Evolutionary conservation across 2,113 vertebrate genomes (phyloP).

Genomic region (Panthera tigris): DNA sequence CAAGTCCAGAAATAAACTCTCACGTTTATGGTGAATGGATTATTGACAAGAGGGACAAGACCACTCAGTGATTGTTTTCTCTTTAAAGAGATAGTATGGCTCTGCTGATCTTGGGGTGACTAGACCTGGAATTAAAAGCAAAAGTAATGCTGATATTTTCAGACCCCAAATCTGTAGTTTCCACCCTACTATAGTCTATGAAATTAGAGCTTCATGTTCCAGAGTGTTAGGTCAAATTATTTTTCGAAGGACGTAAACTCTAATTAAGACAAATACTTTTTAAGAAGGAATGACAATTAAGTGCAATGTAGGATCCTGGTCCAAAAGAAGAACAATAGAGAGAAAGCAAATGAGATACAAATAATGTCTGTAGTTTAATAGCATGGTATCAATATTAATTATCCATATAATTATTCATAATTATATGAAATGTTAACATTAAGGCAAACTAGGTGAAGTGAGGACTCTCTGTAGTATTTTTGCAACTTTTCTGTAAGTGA

Average conservation of each 20-base stretch:
- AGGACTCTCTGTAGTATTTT: neutral
- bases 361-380: neutral
- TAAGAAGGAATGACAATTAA: neutral
- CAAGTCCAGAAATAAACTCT: too few relatives aligned
- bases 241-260: neutral
- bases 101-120: neutral
- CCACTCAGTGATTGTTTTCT: neutral
- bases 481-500: neutral
- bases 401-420: neutral
- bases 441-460: neutral
- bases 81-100: neutral
- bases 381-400: neutral
- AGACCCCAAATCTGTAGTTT: neutral
- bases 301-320: neutral
- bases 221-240: neutral
- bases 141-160: neutral
- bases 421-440: neutral
- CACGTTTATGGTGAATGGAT: too few relatives aligned
- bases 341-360: neutral
- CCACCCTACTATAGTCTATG: neutral
- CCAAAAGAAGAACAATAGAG: neutral
- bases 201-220: conserved; percentile 6
- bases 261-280: neutral
- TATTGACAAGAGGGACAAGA: too few relatives aligned
- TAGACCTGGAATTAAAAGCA: neutral